Percentiles rank a stretch among this genome's conserved stretches.
Evolutionary conservation across 2,797 vertebrate genomes (phyloP).

Genomic region (Spondyliosoma cantharus): DNA sequence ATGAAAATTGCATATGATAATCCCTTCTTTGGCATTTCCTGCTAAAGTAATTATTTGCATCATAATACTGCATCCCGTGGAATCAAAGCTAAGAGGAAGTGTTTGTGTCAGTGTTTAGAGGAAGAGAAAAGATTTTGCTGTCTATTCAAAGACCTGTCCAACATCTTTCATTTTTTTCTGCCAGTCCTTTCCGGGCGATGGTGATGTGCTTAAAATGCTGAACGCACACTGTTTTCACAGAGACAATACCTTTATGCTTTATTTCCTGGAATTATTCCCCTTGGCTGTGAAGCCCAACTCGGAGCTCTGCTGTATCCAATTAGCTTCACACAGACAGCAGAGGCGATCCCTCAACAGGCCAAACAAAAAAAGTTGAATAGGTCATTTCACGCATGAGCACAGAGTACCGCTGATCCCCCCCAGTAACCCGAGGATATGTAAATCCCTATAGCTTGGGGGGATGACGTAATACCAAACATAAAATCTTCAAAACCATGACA

Average conservation of each 20-base stretch:
- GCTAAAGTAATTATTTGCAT: constrained; percentile 69
- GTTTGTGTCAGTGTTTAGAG: constrained; percentile 41
- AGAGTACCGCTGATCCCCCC: constrained; percentile 35
- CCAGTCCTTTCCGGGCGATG: constrained; percentile 56
- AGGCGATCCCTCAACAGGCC: constrained; percentile 68
- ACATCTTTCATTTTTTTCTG: constrained; percentile 58
- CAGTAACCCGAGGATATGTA: constrained; percentile 62
- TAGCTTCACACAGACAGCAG: constrained; percentile 70
- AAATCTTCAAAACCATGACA: constrained; percentile 72
- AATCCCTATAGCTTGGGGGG: constrained; percentile 60
- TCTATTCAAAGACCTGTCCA: constrained; percentile 70
- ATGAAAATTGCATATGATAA: constrained; percentile 59
- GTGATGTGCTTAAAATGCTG: constrained; percentile 68
- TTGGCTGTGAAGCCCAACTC: constrained; percentile 61
- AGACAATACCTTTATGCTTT: constrained; percentile 77
- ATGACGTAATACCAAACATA: constrained; percentile 77
- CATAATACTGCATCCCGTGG: constrained; percentile 68
- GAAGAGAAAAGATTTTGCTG: constrained; percentile 54
- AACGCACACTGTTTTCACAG: constrained; percentile 60
- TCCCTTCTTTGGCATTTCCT: constrained; percentile 65
- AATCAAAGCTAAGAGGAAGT: constrained; percentile 49
- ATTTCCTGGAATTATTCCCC: constrained; percentile 74
- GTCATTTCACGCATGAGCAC: constrained; percentile 78
- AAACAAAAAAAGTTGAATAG: constrained; percentile 75
- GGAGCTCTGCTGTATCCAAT: constrained; percentile 73